Conservation (phyloP, 2,888 invertebrate species). For the Dasypolia templi region DNA sequence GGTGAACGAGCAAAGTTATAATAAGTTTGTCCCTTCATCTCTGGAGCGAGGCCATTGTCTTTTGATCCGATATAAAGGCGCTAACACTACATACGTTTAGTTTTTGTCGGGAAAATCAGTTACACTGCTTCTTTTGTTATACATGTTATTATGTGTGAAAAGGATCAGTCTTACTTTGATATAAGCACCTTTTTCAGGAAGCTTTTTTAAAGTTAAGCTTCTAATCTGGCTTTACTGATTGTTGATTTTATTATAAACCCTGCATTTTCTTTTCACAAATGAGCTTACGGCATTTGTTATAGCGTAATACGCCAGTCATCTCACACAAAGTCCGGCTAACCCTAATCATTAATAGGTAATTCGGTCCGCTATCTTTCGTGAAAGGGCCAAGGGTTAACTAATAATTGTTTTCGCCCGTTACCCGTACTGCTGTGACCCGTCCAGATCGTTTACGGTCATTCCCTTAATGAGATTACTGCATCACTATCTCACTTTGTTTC, state of each 20-base stretch:
- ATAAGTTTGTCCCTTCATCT: conserved; percentile 84
- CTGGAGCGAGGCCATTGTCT: conserved; percentile 79
- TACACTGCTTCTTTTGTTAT: conserved; percentile 30
- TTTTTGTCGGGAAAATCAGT: conserved; percentile 41
- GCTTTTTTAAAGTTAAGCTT: conserved; percentile 7
- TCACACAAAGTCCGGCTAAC: conserved; percentile 58
- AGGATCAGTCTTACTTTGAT: conserved; percentile 18
- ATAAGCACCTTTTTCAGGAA: conserved; percentile 1
- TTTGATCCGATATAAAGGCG: conserved; percentile 78
- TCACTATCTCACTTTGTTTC: conserved; percentile 68
- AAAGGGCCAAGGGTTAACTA: conserved; percentile 75
- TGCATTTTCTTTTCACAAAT: conserved; percentile 26
- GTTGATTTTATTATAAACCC: conserved; percentile 6
- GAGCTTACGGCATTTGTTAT: conserved; percentile 27
- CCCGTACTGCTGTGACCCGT: conserved; percentile 71
- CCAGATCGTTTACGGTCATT: conserved; percentile 74
- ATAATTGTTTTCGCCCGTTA: conserved; percentile 78
- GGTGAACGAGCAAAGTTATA: conserved; percentile 87
- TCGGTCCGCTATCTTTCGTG: conserved; percentile 72
- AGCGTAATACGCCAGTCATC: conserved; percentile 49
- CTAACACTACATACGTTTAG: conserved; percentile 62
- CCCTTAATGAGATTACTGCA: conserved; percentile 76
- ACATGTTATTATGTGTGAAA: conserved; percentile 25
- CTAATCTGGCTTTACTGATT: conserved; percentile 4
- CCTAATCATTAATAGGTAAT: conserved; percentile 74